Evolutionary conservation across 2,888 invertebrate species (phyloP).

Genomic region (Chrysolina americana): DNA sequence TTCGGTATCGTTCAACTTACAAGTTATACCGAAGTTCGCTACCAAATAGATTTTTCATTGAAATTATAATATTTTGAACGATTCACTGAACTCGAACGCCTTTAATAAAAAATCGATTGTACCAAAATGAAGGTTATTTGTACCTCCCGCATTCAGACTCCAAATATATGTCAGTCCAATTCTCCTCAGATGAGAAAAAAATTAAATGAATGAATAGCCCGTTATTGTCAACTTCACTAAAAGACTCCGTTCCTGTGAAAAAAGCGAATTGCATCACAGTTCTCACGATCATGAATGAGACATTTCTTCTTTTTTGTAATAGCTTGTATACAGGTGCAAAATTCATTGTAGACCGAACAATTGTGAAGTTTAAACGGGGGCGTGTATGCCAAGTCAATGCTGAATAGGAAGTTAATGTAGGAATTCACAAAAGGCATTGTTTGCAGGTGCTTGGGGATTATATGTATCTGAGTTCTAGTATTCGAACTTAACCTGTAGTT

Average conservation of each 20-base stretch:
- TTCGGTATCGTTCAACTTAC: too few relatives aligned
- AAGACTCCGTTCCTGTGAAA: slow-evolving; percentile 2
- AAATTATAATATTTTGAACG: neutral
- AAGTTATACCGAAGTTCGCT: neutral
- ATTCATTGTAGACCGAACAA: slow-evolving; percentile 32
- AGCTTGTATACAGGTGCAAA: slow-evolving; percentile 12
- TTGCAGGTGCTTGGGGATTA: slow-evolving; percentile 28
- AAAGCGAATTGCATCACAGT: slow-evolving; percentile 8
- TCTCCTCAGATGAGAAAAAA: neutral
- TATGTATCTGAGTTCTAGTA: neutral
- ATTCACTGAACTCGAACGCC: neutral
- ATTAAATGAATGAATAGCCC: neutral
- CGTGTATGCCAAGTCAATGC: slow-evolving; percentile 51
- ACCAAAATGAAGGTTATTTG: neutral
- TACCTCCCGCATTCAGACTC: neutral
- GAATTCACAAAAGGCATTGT: slow-evolving; percentile 33
- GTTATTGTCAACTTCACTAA: neutral
- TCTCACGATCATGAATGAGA: slow-evolving; percentile 19
- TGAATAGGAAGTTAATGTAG: slow-evolving; percentile 45
- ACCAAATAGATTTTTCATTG: neutral
- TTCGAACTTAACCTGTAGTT: neutral
- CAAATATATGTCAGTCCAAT: neutral
- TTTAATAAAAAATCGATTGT: neutral
- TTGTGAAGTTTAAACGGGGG: slow-evolving; percentile 49
- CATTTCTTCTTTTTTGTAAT: slow-evolving; percentile 16